Base-by-base conservation (phyloP, 2,888 invertebrate genomes). In the Phyllotreta striolata region DNA sequence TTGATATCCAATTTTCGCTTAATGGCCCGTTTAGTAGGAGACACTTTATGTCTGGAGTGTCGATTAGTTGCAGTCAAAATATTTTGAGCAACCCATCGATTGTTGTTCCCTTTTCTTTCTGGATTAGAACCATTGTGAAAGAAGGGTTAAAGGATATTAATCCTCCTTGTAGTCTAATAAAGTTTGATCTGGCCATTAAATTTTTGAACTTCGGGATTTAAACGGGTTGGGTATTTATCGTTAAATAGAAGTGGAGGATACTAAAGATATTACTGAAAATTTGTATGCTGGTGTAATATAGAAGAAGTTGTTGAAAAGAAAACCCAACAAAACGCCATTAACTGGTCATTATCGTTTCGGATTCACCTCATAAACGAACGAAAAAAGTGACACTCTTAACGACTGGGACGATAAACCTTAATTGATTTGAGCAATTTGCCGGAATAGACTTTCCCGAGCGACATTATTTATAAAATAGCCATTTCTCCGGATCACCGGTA, bases 391-490 rank as follows among this genome's bases (percentile, higher is more conserved):
- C 62, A 38, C 35, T 37, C 44, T 56, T 60, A 63, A 65, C 60
- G 67, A 69, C 62, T 49, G 41, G 24, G 58, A 71, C 74, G 73
- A 72, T 74, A 73, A 24, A 66, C 70, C 69, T 76, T 78, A 79
- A 80, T 79, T 79, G 79, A 80, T 78, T 77, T 77, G 74, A 76
- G 74, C 74, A 77, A 75, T 78, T 78, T 78, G 73, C 76, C 75
- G 73, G 68, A 62, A 60, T 49, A 61, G 39, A 51, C 63, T 46
- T 63, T 72, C 67, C 67, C 71, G 68, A 64, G 72, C 75, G 37
- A 57, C 77, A 76, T 80, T 79, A 80, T 80, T 79, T 80, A 80
- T 79, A 77, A 77, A 74, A 72, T 73, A 73, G 73, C 76, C 74
- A 76, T 79, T 79, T 78, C 41, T 76, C 78, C 73, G 74, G 77